Evolutionary conservation across 2,888 invertebrate genomes (phyloP), one percentile per base, ranked within the genome.

Genomic region (Unio delphinus): DNA sequence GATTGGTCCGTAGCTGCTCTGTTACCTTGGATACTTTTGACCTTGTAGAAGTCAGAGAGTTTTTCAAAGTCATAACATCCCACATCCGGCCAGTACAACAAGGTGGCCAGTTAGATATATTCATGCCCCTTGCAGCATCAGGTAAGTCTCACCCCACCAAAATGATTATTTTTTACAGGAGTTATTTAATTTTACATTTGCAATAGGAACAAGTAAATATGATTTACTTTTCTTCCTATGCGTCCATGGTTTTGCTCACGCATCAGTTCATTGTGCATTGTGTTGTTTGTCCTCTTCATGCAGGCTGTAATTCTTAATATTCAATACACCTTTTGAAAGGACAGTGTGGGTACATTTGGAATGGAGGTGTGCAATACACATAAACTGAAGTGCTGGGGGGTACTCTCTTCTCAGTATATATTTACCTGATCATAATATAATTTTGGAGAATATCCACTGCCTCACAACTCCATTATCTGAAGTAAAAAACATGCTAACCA

Each of bases 91-190:
- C 87, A 15, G 63, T 80, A 26, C 74, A 80, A 17, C 75, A 85
- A 68, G 86, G 85, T 4, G 89, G 89, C 65, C 87, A 87, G 73
- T 76, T 88, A 70, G 88, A 89, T 75, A 72, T 89, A 34, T 89
- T 89, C 79, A 78, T 81, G 15, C 88, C 89, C 1, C 73, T 89
- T 5, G 87, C 84, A 60, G 83, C 88, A 11, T 85, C 83, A 70
- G 89, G 89, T 89, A 69, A 59, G 75, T 67, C 1, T 18, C 45
- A 2, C 30, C 57, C 30, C 58, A n/a, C 34, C 30, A 30, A 34
- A 58, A 65, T 28, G 45, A 58, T 8, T 8, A 30, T 65, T 59
- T 18, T 59, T 18, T 23, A 20, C 15, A 59, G 23, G 56, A 67
- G 28, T 64, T 67, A 23, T 20, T 57, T 65, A 54, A 28, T 67